phyloP scores from a whole-genome alignment of 2,113 vertebrate species.

The Seriola rivoliana region DNA sequence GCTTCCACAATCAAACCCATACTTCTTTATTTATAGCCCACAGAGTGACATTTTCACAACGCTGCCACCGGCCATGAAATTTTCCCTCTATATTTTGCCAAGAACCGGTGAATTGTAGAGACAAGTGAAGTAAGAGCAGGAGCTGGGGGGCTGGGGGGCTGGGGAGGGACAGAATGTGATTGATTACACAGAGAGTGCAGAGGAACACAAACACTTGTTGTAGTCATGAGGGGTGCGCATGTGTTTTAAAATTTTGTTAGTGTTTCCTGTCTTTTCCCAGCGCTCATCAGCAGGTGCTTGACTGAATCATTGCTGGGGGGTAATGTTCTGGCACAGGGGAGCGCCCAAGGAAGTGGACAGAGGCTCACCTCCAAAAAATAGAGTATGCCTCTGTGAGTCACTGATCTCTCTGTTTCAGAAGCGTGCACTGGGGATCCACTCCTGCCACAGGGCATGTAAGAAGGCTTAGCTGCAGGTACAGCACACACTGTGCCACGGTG shows the following conservation, averaged over 20 bases:
- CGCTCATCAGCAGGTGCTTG: conserved; percentile 30
- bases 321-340: conserved; percentile 5
- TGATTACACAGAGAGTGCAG: conserved; percentile 43
- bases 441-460: neutral
- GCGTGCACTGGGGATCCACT: neutral
- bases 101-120: conserved; percentile 43
- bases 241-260: neutral
- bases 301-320: neutral
- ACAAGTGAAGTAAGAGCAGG: conserved; percentile 10
- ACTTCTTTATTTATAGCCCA: conserved; percentile 63
- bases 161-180: conserved; percentile 19
- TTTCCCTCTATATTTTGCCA: conserved; percentile 54
- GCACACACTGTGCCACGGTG: neutral
- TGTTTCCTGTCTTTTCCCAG: conserved; percentile 35
- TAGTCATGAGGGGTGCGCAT: neutral
- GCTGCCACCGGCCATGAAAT: conserved; percentile 58
- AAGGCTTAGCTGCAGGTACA: neutral
- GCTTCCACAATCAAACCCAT: conserved; percentile 35
- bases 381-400: neutral
- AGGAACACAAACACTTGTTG: neutral
- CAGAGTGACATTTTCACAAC: conserved; percentile 65
- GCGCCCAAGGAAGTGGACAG: neutral
- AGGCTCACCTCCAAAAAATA: neutral
- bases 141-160: neutral
- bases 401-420: neutral